Evolutionary conservation across 2,113 vertebrate species (phyloP).

Genomic region (Rynchops niger): DNA sequence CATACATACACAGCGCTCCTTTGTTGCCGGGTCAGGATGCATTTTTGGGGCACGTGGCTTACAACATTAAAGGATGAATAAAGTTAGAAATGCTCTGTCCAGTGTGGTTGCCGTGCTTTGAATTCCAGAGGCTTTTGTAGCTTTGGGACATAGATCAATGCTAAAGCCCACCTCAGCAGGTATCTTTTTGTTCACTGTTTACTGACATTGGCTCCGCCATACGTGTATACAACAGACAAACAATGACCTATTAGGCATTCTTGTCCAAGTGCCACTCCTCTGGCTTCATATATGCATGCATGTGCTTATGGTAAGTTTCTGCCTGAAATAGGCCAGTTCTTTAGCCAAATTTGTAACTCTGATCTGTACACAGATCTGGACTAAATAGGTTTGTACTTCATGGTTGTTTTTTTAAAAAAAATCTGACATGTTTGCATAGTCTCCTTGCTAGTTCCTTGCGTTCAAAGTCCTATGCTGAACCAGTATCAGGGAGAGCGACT

Average conservation of each 20-base stretch:
- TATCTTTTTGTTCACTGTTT: background rate
- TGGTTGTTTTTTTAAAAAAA: too few relatives aligned
- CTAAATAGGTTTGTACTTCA: background rate
- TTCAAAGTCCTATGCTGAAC: background rate
- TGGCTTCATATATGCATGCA: background rate
- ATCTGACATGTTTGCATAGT: background rate
- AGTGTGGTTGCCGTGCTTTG: background rate
- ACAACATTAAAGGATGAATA: background rate
- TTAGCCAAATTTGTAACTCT: background rate
- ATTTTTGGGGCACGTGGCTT: background rate
- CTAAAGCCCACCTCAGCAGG: background rate
- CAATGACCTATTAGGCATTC: background rate
- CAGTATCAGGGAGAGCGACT: background rate
- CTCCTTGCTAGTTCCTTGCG: background rate
- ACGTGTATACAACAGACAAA: background rate
- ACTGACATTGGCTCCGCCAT: background rate
- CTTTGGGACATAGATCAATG: background rate
- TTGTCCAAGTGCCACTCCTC: background rate
- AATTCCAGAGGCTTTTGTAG: background rate
- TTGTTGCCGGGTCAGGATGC: background rate
- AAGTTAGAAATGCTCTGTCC: background rate
- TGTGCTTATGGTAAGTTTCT: background rate
- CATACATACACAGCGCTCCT: background rate
- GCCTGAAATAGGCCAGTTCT: background rate
- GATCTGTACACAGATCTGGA: background rate